Conservation (phyloP, 2,888 invertebrate species). For the Cheilosia impressa region DNA sequence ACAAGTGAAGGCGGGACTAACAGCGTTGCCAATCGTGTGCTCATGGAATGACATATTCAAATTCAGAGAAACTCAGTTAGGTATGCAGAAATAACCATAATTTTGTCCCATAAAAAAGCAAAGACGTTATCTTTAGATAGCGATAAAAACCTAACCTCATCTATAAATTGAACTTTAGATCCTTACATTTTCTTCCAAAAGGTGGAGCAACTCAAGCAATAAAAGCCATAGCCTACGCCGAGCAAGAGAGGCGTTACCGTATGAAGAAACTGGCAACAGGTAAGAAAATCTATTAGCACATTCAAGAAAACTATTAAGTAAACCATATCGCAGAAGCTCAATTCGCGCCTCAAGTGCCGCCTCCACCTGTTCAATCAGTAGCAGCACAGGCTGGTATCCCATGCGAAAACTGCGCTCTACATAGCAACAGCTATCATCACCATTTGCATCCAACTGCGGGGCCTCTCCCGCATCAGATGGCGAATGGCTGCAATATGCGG, state of each 20-base stretch:
- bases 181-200: slow-evolving; percentile 56
- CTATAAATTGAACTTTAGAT: slow-evolving; percentile 4
- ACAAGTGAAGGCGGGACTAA: slow-evolving; percentile 88
- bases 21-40: slow-evolving; percentile 85
- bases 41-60: slow-evolving; percentile 88
- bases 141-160: not conserved
- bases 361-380: slow-evolving; percentile 42
- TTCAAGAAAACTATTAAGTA: not conserved
- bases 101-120: not conserved
- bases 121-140: slow-evolving; percentile 5
- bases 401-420: slow-evolving; percentile 76
- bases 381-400: slow-evolving; percentile 34
- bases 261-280: slow-evolving; percentile 78
- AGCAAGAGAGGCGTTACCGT: slow-evolving; percentile 80
- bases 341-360: slow-evolving; percentile 71
- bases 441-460: slow-evolving; percentile 64
- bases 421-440: slow-evolving; percentile 69
- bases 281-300: slow-evolving; percentile 23
- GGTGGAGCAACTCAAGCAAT: slow-evolving; percentile 80
- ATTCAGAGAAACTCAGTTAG: slow-evolving; percentile 81
- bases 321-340: slow-evolving; percentile 59
- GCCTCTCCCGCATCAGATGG: slow-evolving; percentile 75
- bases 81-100: slow-evolving; percentile 63
- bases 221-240: slow-evolving; percentile 79
- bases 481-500: slow-evolving; percentile 74